Percentiles rank a stretch among this genome's conserved stretches.
These are phyloP conservation scores for Hanleya hanleyi DNA, from an alignment of 2,888 invertebrate genomes.

Conservation along the genomic window DNA sequence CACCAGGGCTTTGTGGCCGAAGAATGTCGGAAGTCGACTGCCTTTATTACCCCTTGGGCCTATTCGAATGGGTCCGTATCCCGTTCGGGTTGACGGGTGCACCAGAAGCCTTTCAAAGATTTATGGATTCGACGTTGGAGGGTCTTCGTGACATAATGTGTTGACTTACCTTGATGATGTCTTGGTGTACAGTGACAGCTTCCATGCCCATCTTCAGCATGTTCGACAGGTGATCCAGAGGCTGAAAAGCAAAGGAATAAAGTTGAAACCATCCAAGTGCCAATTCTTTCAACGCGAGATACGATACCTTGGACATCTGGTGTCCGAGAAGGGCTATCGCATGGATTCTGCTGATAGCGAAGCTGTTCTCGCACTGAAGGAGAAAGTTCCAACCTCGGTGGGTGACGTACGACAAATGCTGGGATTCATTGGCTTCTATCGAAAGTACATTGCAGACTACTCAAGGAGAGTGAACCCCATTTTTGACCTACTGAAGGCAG, in stretches of 20 bases:
- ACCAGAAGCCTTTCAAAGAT: slow-evolving; percentile 31
- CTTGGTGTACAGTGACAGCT: slow-evolving; percentile 32
- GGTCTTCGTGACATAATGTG: slow-evolving; percentile 29
- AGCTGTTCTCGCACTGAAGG: not conserved
- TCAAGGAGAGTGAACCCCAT: no score
- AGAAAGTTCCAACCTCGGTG: not conserved
- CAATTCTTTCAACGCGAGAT: not conserved
- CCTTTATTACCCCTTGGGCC: slow-evolving; percentile 38
- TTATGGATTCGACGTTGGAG: slow-evolving; percentile 32
- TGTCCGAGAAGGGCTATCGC: slow-evolving; percentile 4
- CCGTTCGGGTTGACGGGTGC: slow-evolving; percentile 36
- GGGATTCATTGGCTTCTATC: slow-evolving; percentile 2
- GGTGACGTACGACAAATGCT: slow-evolving; percentile 9
- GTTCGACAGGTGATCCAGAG: not conserved
- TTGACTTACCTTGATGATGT: slow-evolving; percentile 41
- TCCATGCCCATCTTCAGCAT: slow-evolving; percentile 1
- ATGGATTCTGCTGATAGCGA: slow-evolving; percentile 7
- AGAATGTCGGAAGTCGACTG: slow-evolving; percentile 28
- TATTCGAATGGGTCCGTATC: slow-evolving; percentile 36
- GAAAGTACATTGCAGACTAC: not conserved
- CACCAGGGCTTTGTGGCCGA: slow-evolving; percentile 39
- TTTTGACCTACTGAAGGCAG: no score
- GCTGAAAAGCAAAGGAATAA: not conserved
- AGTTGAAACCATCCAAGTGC: not conserved
- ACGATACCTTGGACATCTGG: not conserved